Conservation (phyloP, 2,888 invertebrate genomes). For the Penaeus monodon region DNA sequence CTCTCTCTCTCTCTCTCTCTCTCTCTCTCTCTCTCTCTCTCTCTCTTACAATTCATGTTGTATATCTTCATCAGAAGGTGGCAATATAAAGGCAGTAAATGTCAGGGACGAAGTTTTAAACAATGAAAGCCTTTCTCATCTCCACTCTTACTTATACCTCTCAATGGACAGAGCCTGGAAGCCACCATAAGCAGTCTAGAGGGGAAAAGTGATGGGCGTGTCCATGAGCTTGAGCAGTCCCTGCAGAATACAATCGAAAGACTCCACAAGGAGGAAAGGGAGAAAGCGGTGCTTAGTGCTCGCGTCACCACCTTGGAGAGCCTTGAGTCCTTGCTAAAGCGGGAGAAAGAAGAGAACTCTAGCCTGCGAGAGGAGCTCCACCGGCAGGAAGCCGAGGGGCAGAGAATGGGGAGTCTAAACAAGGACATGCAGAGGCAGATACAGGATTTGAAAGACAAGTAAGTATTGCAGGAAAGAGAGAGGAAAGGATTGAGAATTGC, state of each 20-base stretch:
- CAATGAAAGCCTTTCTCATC: no score
- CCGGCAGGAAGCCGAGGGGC: constrained; percentile 20
- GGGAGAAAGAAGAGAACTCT: constrained; percentile 30
- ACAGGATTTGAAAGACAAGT: constrained; percentile 35
- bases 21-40: background rate
- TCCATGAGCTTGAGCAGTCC: constrained; percentile 15
- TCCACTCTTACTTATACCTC: background rate
- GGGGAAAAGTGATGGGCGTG: constrained; percentile 7
- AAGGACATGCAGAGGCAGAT: constrained; percentile 19
- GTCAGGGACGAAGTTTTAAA: no score
- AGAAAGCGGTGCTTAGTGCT: constrained; percentile 34
- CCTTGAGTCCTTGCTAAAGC: constrained; percentile 27
- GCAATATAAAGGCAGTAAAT: no score
- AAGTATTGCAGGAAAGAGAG: background rate
- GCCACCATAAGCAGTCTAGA: constrained; percentile 14
- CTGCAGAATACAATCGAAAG: constrained; percentile 9
- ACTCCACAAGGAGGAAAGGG: constrained; percentile 32
- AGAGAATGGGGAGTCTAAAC: constrained; percentile 29
- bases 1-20: background rate
- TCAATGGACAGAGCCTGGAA: constrained; percentile 28
- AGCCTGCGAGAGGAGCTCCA: constrained; percentile 38
- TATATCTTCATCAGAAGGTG: no score
- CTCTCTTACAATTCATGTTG: background rate
- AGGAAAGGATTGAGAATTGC: no score
- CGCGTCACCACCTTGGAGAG: constrained; percentile 33